phyloP scores from a whole-genome alignment of 2,113 vertebrate species.

The Psittacula cyanocephala region DNA sequence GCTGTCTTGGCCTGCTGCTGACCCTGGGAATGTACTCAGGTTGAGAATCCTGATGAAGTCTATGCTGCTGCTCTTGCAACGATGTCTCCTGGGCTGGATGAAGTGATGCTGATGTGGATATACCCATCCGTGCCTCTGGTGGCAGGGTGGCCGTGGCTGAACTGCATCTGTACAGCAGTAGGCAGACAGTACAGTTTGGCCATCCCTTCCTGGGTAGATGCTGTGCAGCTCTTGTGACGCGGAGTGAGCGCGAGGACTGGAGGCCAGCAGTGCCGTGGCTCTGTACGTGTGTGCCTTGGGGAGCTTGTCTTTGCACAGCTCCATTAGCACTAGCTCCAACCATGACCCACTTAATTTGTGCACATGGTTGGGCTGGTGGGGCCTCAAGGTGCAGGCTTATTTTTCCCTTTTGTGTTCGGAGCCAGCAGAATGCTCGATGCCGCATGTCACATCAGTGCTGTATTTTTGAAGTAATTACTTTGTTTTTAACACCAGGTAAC shows the following conservation, averaged over 20 bases:
- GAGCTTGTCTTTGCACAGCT: background rate
- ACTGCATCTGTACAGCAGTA: background rate
- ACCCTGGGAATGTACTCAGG: background rate
- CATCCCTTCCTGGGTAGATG: background rate
- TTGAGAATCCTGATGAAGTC: background rate
- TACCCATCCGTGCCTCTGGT: rapidly evolving
- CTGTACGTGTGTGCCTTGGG: rapidly evolving
- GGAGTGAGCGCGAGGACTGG: rapidly evolving
- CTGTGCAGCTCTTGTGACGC: background rate
- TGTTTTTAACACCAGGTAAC: background rate
- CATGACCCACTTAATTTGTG: background rate
- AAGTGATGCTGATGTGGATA: background rate
- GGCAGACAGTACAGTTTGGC: background rate
- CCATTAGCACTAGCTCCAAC: background rate
- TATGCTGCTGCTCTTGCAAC: background rate
- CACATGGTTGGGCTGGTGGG: background rate
- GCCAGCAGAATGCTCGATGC: background rate
- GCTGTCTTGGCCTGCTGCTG: background rate
- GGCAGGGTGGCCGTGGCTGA: background rate
- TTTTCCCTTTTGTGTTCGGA: background rate
- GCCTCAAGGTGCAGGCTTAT: background rate
- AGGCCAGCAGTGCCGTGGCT: background rate
- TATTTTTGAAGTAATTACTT: background rate
- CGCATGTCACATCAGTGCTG: background rate
- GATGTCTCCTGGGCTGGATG: background rate